Base-by-base conservation (phyloP, 2,888 invertebrate species). In the Lottia gigantea region DNA sequence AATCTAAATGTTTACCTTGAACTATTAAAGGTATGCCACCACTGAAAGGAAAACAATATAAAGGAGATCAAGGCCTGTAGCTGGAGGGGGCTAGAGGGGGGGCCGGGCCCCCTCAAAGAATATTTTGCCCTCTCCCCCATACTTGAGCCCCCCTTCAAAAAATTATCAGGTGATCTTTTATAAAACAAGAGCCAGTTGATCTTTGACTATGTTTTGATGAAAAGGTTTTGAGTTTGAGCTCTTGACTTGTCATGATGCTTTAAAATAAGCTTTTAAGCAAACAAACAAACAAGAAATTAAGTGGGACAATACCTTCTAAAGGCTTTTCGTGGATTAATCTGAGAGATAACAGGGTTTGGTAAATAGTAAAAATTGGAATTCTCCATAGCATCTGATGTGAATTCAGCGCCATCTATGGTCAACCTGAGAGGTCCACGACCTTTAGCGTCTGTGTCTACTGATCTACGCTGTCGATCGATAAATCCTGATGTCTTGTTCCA, bases 1-100 rank as follows among this genome's bases (percentile, higher is more conserved):
- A 70, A 73, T 88, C 76, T 15, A 89, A 77, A 71, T 88, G 82
- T 14, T 70, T 73, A 1, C 89, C 89, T 2, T 26, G 74, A 0
- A 89, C 81, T 0, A 79, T 83, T 7, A 88, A 76, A 16, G 71
- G 76, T n/a, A 83, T 81, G 0, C 87, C 86, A 25, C 88, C 88
- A 77, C 86, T 88, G 76, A n/a, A 76, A 72, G 19, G 8, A 55
- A 23, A 55, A 40, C 40, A 40, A 40, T 40, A 40, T 8, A 40
- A 40, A 40, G n/a, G n/a, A n/a, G n/a, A n/a, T n/a, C n/a, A n/a
- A n/a, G n/a, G n/a, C n/a, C n/a, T n/a, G n/a, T n/a, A n/a, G n/a
- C n/a, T n/a, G n/a, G n/a, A n/a, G n/a, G n/a, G n/a, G n/a, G n/a
- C n/a, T n/a, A n/a, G n/a, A n/a, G n/a, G n/a, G n/a, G n/a, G n/a